phyloP scores from a whole-genome alignment of 2,113 vertebrate species.

The Condylura cristata region DNA sequence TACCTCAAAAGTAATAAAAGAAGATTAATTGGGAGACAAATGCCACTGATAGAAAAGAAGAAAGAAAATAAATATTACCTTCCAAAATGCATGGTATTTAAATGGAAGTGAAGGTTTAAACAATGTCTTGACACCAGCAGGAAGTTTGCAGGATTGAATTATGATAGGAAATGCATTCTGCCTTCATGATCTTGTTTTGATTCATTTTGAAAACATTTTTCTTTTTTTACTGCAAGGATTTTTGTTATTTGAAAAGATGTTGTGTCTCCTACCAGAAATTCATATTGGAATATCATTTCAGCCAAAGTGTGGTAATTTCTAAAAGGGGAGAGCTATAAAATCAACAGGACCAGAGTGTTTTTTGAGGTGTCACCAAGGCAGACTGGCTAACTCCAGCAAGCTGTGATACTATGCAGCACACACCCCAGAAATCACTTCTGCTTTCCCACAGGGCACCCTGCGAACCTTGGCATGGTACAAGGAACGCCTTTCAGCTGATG shows the following conservation, averaged over 20 bases:
- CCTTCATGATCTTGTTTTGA: not conserved
- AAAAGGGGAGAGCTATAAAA: not conserved
- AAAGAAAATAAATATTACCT: not conserved
- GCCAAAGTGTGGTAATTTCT: slow-evolving; percentile 1
- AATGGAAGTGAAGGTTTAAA: slow-evolving; percentile 11
- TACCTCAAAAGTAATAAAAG: not conserved
- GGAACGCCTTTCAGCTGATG: not conserved
- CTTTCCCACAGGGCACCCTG: not conserved
- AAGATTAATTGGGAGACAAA: not conserved
- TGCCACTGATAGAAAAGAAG: not conserved
- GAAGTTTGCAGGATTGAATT: not conserved
- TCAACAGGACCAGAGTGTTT: slow-evolving; percentile 15
- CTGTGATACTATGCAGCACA: not conserved
- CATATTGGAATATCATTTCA: not conserved
- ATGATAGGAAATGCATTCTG: not conserved
- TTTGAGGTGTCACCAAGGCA: not conserved
- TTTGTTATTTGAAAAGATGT: not conserved
- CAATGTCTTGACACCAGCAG: not conserved
- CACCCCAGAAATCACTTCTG: not conserved
- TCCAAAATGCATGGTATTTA: not conserved
- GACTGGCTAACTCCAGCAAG: not conserved
- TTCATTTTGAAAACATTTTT: not conserved
- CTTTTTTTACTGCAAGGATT: not conserved
- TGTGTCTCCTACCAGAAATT: not conserved
- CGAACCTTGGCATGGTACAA: not conserved